phyloP scores from a whole-genome alignment of 1,140 invertebrate genomes.

The Apis mellifera region DNA sequence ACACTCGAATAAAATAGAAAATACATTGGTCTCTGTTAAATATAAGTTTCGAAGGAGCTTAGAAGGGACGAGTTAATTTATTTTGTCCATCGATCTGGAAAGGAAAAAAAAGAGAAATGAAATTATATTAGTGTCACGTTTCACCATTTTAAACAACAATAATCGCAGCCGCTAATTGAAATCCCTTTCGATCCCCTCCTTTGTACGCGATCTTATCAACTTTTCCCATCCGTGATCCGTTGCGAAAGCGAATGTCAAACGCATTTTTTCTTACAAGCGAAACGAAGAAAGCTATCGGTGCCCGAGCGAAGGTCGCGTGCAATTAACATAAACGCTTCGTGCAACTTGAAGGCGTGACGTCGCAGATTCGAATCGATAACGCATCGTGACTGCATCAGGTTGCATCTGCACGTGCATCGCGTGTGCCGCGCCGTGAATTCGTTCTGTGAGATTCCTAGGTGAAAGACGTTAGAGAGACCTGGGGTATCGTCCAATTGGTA shows the following conservation, averaged over 20 bases:
- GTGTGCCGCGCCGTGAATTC: slow-evolving; percentile 35
- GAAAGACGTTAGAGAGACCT: slow-evolving; percentile 38
- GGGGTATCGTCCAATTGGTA: slow-evolving; percentile 58
- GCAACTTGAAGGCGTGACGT: slow-evolving; percentile 49
- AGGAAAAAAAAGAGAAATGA: not conserved
- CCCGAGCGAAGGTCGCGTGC: slow-evolving; percentile 45
- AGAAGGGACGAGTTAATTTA: no score
- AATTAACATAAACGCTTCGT: slow-evolving; percentile 61
- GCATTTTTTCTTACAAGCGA: slow-evolving; percentile 29
- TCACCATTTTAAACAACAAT: not conserved
- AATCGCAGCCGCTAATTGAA: slow-evolving; percentile 24
- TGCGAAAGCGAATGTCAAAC: slow-evolving; percentile 14
- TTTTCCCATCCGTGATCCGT: not conserved
- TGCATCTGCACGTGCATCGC: slow-evolving; percentile 47
- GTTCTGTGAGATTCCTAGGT: slow-evolving; percentile 52
- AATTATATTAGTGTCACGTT: not conserved
- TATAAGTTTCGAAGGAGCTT: no score
- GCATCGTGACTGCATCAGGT: slow-evolving; percentile 41
- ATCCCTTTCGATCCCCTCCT: slow-evolving; percentile 7
- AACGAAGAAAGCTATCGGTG: slow-evolving; percentile 26
- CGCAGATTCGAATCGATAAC: slow-evolving; percentile 51
- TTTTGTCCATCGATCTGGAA: no score
- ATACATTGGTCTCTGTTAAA: no score
- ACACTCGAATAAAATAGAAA: no score
- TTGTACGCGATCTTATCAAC: slow-evolving; percentile 20